phyloP scores from a whole-genome alignment of 2,888 invertebrate genomes.

The Caenorhabditis sinica region DNA sequence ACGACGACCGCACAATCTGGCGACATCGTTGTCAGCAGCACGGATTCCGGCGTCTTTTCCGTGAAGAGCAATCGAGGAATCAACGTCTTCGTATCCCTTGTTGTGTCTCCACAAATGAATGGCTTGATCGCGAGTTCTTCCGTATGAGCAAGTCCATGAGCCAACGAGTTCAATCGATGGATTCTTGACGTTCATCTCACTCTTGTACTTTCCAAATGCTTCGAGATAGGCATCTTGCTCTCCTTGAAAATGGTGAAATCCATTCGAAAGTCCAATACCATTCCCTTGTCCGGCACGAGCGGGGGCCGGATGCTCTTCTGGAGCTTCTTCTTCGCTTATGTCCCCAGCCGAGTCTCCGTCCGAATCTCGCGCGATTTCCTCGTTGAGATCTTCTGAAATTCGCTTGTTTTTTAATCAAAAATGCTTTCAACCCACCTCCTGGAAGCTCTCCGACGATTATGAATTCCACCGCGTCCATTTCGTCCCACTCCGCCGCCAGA shows the following conservation, averaged over 20 bases:
- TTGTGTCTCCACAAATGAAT: conserved; percentile 96
- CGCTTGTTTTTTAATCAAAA: too few species aligned
- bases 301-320: too few species aligned
- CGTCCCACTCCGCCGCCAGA: too few species aligned
- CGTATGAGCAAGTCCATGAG: conserved; percentile 94
- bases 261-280: too few species aligned
- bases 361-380: too few species aligned
- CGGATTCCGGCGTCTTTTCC: conserved; percentile 69
- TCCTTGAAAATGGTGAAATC: conserved; percentile 80
- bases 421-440: too few species aligned
- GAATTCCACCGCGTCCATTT: too few species aligned
- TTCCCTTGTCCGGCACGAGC: too few species aligned
- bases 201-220: conserved; percentile 78
- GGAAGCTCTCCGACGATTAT: too few species aligned
- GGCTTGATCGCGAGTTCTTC: conserved; percentile 94
- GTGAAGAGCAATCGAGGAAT: conserved; percentile 84
- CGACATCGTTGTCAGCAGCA: conserved; percentile 79
- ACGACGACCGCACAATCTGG: conserved; percentile 87
- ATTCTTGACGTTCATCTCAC: conserved; percentile 70
- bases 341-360: too few species aligned
- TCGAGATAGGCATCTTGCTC: conserved; percentile 78
- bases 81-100: conserved; percentile 88
- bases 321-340: too few species aligned
- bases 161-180: conserved; percentile 89
- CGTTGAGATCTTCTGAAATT: too few species aligned